phyloP scores from a whole-genome alignment of 1,140 invertebrate genomes.

The Argopecten irradians region DNA sequence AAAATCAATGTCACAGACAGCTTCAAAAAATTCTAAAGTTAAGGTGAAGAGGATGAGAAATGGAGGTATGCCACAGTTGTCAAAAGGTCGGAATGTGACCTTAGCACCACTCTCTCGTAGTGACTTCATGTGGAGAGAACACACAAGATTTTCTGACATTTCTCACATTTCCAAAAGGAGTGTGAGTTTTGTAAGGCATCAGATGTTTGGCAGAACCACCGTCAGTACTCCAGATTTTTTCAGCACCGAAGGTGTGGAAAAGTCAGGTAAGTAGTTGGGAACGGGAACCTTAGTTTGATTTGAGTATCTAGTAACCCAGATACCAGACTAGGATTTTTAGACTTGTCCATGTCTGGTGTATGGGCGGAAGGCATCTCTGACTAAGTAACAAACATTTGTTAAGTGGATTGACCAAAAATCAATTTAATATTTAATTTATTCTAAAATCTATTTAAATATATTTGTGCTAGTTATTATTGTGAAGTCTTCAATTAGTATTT shows the following conservation, averaged over 20 bases:
- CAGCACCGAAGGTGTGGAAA: conserved; percentile 24
- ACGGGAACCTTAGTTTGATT: no score
- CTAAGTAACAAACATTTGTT: neutral
- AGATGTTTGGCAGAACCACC: conserved; percentile 45
- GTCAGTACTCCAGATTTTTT: conserved; percentile 62
- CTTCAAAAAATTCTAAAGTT: neutral
- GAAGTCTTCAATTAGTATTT: no score
- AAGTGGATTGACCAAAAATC: no score
- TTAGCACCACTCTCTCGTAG: neutral
- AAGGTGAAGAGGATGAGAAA: neutral
- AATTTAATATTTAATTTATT: no score
- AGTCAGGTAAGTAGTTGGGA: neutral
- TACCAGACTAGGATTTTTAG: no score
- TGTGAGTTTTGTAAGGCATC: conserved; percentile 34
- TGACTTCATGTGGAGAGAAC: neutral
- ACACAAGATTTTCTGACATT: conserved; percentile 9
- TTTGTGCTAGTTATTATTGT: no score
- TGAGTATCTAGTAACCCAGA: no score
- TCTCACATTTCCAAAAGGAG: conserved; percentile 45
- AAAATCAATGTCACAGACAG: neutral
- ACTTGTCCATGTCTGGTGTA: no score
- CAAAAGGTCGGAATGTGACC: neutral
- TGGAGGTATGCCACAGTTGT: neutral
- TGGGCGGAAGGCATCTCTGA: no score
- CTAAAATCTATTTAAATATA: no score